These are phyloP conservation scores for Sebastes goodei DNA, from an alignment of 2,797 vertebrate genomes.

Conservation along the genomic window DNA sequence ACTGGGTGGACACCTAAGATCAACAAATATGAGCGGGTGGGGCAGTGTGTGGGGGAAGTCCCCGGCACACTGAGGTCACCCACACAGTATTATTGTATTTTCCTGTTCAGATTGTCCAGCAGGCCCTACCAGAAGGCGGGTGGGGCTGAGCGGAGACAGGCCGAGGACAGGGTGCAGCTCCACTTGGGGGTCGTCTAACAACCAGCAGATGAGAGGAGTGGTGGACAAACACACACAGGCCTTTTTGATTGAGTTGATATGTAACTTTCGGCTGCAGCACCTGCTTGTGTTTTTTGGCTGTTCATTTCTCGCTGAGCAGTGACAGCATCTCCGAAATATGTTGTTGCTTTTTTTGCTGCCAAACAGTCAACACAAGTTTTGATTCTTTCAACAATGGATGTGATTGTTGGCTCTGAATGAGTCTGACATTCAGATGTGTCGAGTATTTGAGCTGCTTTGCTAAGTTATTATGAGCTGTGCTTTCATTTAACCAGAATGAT, in stretches of 20 bases:
- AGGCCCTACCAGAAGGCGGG: slow-evolving; percentile 5
- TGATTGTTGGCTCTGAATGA: background rate
- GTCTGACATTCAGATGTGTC: background rate
- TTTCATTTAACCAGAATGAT: background rate
- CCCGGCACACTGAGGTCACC: slow-evolving; percentile 50
- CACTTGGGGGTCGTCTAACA: slow-evolving; percentile 31
- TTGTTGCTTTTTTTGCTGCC: background rate
- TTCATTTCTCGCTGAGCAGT: background rate
- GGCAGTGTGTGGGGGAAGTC: slow-evolving; percentile 57
- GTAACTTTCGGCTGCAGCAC: background rate
- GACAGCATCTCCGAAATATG: background rate
- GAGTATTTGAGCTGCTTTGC: background rate
- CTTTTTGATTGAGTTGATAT: background rate
- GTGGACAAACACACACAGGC: slow-evolving; percentile 32
- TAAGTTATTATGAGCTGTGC: background rate
- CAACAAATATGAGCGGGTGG: slow-evolving; percentile 67
- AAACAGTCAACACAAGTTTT: background rate
- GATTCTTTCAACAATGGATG: background rate
- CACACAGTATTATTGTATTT: slow-evolving; percentile 35
- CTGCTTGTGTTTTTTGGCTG: background rate
- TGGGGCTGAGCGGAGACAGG: slow-evolving; percentile 28
- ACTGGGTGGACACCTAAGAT: slow-evolving; percentile 48
- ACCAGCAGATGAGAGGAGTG: slow-evolving; percentile 50
- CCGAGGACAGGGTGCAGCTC: slow-evolving; percentile 52
- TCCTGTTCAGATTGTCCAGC: slow-evolving; percentile 20